These are phyloP conservation scores for Vidua macroura DNA, from an alignment of 2,113 vertebrate species.

Conservation along the genomic window DNA sequence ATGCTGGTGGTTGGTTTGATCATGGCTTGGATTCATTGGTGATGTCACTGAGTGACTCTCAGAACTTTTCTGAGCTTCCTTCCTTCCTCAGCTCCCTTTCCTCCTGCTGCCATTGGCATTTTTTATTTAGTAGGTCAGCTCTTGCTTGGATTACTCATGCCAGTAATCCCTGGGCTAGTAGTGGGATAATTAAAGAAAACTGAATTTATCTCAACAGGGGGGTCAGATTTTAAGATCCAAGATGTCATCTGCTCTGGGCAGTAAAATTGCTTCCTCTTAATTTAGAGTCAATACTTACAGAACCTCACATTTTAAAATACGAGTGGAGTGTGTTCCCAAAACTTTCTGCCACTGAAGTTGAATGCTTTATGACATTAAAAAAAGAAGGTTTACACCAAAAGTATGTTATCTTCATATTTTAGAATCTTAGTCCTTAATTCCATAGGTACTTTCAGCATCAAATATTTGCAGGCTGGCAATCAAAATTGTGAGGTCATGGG, in stretches of 20 bases:
- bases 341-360: background rate
- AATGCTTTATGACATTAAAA: background rate
- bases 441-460: background rate
- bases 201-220: background rate
- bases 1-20: background rate
- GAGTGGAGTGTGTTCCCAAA: background rate
- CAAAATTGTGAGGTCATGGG: background rate
- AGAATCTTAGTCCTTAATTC: background rate
- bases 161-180: background rate
- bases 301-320: background rate
- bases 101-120: background rate
- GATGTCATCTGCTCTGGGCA: background rate
- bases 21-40: background rate
- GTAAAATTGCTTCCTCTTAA: background rate
- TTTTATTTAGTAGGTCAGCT: slow-evolving; percentile 6
- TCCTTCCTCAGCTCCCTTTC: background rate
- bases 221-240: background rate
- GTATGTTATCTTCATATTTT: background rate
- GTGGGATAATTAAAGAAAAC: background rate
- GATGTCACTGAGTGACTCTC: background rate
- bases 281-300: background rate
- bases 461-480: background rate
- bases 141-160: slow-evolving; percentile 5
- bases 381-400: background rate
- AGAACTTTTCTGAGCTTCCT: background rate